phyloP scores from a whole-genome alignment of 2,113 vertebrate species.

The Lophochroa leadbeateri region DNA sequence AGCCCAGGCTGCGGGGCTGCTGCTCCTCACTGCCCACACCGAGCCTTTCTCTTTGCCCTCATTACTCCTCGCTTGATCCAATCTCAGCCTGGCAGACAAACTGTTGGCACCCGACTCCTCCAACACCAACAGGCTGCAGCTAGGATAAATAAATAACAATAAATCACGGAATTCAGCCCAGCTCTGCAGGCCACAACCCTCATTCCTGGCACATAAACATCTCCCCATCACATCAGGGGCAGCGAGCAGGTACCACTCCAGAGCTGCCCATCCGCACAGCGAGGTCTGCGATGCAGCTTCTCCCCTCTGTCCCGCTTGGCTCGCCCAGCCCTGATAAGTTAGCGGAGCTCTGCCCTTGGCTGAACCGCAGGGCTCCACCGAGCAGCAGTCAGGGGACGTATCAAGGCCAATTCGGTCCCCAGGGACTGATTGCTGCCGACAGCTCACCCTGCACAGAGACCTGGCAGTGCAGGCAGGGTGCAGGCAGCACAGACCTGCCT shows the following conservation, averaged over 20 bases:
- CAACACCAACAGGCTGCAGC: neutral
- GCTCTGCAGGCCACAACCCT: neutral
- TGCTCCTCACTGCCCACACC: neutral
- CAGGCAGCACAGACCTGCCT: neutral
- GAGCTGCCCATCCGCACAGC: fast-evolving
- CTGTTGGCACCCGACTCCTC: neutral
- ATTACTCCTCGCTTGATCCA: neutral
- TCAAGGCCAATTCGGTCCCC: neutral
- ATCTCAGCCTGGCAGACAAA: neutral
- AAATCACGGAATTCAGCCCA: neutral
- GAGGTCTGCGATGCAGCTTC: neutral
- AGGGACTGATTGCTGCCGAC: neutral
- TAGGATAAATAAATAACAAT: neutral
- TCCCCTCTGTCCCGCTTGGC: neutral
- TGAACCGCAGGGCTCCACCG: neutral
- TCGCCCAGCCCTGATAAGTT: neutral
- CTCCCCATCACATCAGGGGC: fast-evolving
- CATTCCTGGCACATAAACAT: fast-evolving
- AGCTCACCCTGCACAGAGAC: neutral
- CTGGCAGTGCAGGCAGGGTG: neutral
- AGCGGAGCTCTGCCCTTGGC: neutral
- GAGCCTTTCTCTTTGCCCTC: neutral
- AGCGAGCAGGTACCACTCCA: neutral
- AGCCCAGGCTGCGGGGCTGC: neutral
- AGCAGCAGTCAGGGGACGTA: neutral